phyloP scores from a whole-genome alignment of 1,140 invertebrate genomes.

The Hirudo medicinalis region DNA sequence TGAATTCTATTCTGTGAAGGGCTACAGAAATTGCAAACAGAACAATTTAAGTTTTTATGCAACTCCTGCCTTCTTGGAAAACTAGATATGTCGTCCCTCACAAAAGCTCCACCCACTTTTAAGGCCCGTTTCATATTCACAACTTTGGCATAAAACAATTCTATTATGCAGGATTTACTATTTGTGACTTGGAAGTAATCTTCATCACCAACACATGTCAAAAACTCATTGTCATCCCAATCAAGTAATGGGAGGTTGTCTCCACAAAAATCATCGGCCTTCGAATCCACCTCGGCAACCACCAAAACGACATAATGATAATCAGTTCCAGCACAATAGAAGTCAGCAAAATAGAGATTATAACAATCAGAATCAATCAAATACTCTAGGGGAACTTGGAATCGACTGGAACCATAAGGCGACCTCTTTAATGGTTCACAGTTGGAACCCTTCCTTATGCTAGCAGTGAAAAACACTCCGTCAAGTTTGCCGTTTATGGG shows the following conservation, averaged over 20 bases:
- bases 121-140: not conserved
- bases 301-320: constrained; percentile 21
- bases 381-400: constrained; percentile 12
- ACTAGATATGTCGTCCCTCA: too few relatives aligned
- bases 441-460: not conserved
- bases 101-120: too few relatives aligned
- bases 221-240: too few relatives aligned
- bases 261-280: constrained; percentile 8
- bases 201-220: too few relatives aligned
- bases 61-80: too few relatives aligned
- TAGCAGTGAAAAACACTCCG: constrained; percentile 16
- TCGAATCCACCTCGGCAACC: constrained; percentile 9
- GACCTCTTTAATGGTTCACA: constrained; percentile 10
- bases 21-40: too few relatives aligned
- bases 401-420: constrained; percentile 8
- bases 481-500: constrained; percentile 14
- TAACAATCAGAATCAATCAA: not conserved
- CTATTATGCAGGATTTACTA: not conserved
- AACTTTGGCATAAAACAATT: not conserved
- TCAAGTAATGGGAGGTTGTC: too few relatives aligned
- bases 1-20: too few relatives aligned
- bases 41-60: too few relatives aligned
- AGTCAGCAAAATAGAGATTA: constrained; percentile 22
- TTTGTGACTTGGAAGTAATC: too few relatives aligned
- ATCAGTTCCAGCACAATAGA: constrained; percentile 17